A percentile compares a stretch with the other conserved stretches of the same genome.
phyloP scores from a whole-genome alignment of 2,113 vertebrate genomes.

The Aplodontia rufa region DNA sequence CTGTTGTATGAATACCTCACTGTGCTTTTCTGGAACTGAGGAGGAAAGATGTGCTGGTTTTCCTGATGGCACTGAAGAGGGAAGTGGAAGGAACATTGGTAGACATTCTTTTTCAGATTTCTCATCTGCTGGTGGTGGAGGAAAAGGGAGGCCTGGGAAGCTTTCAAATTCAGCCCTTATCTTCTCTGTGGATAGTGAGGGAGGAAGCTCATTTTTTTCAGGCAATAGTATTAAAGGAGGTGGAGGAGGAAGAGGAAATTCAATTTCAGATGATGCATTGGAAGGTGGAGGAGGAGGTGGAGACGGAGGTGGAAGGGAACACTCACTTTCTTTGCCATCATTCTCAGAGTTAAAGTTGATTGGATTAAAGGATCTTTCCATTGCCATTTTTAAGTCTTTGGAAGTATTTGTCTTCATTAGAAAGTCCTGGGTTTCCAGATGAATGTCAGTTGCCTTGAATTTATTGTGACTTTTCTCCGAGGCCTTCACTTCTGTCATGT shows the following conservation, averaged over 20 bases:
- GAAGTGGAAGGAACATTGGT: conserved; percentile 81
- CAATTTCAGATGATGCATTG: conserved; percentile 80
- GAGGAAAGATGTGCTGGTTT: conserved; percentile 37
- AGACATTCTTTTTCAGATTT: conserved; percentile 84
- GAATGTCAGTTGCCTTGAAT: conserved; percentile 63
- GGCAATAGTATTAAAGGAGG: conserved; percentile 85
- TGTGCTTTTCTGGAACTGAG: conserved; percentile 57
- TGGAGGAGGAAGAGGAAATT: conserved; percentile 90
- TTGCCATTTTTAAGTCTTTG: conserved; percentile 67
- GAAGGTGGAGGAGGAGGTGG: conserved; percentile 81
- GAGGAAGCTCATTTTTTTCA: conserved; percentile 68
- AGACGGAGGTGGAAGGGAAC: conserved; percentile 86
- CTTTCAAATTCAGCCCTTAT: conserved; percentile 83
- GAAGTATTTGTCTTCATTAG: conserved; percentile 75
- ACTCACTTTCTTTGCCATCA: conserved; percentile 81
- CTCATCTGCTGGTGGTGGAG: conserved; percentile 82
- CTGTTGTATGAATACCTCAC: conserved; percentile 18
- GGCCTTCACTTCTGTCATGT: conserved; percentile 52
- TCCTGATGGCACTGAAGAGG: conserved; percentile 78
- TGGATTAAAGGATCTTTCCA: conserved; percentile 68
- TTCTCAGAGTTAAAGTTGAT: conserved; percentile 81
- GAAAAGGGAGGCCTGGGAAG: conserved; percentile 86
- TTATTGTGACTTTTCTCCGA: conserved; percentile 60
- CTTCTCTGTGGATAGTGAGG: conserved; percentile 77
- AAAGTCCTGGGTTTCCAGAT: conserved; percentile 71